Conservation (phyloP, 2,113 vertebrate genomes). For the Uria aalge region DNA sequence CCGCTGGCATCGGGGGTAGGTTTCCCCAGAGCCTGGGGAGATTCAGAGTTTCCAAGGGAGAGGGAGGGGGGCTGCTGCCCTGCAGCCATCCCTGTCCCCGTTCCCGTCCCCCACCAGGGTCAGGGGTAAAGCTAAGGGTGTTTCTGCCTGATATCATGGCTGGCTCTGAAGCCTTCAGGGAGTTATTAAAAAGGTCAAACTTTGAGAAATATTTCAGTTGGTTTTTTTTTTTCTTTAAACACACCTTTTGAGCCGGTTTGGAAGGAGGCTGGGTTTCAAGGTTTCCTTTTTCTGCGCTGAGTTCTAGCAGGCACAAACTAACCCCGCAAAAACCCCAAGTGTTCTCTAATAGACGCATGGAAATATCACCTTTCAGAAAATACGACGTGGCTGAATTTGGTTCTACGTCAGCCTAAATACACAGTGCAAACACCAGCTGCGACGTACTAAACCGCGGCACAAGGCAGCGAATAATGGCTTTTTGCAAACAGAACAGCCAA, state of each 20-base stretch:
- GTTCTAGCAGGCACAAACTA: not conserved
- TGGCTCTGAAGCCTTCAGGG: not conserved
- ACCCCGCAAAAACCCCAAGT: not conserved
- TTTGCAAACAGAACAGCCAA: not conserved
- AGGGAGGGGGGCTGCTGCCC: not conserved
- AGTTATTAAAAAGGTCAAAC: not conserved
- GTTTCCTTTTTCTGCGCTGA: not conserved
- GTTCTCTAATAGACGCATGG: not conserved
- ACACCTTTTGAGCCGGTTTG: not conserved
- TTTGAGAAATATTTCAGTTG: not conserved
- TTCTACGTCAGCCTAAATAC: too few species aligned
- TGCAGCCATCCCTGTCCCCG: too few species aligned
- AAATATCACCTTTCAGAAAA: not conserved
- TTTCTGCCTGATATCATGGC: not conserved
- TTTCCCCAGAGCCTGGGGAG: not conserved
- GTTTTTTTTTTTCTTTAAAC: not conserved
- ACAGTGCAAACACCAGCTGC: not conserved
- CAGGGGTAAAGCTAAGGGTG: not conserved
- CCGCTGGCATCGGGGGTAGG: not conserved
- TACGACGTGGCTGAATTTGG: not conserved
- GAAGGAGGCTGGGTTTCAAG: not conserved
- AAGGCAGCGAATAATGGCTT: too few species aligned
- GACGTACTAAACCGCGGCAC: too few species aligned
- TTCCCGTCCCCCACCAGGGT: rapidly evolving
- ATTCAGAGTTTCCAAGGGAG: not conserved